Base-by-base conservation (phyloP, 2,888 invertebrate species). In the Diplolepis rosae region DNA sequence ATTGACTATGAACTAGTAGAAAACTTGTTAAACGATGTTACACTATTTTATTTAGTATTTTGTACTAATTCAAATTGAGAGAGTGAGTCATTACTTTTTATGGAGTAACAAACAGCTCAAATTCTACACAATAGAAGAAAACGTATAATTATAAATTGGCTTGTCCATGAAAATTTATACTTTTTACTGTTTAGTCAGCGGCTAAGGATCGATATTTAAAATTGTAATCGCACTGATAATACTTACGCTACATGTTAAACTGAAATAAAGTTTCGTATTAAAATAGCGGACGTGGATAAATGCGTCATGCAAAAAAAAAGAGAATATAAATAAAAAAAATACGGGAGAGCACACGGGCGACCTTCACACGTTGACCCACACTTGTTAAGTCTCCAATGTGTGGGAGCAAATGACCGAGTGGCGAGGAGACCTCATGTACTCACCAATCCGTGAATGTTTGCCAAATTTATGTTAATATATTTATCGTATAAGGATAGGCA, bases 391-490 rank as follows among this genome's bases (percentile, higher is more conserved):
- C 50, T 28, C 39, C 54, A 50, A 28, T 35, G 35, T 56, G 48
- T 51, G 66, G 13, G 18, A 18, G 32, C 39, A 35, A 28, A 68
- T 50, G 45, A 22, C 42, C 65, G 28, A 71, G 66, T 67, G 27
- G 24, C 61, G 24, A 61, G 39, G 15, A 15, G 22, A n/a, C n/a
- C 56, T 39, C 15, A 72, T 51, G 50, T 68, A 56, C 51, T 69
- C 50, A 69, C 74, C 77, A 73, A 83, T 79, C 76, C 78, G 77
- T 80, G 78, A 83, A 71, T 82, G 82, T 83, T 84, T 83, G 81
- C 79, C 81, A 83, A 85, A 85, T 84, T 85, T 83, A 85, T 85
- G 84, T 80, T 79, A 82, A 82, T 84, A n/a, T 42, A 61, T 61
- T 61, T 24, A 42, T 77, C 71, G 76, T 72, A 77, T 71, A 74